Base-by-base conservation (phyloP, 2,113 vertebrate species). In the Cavia porcellus region DNA sequence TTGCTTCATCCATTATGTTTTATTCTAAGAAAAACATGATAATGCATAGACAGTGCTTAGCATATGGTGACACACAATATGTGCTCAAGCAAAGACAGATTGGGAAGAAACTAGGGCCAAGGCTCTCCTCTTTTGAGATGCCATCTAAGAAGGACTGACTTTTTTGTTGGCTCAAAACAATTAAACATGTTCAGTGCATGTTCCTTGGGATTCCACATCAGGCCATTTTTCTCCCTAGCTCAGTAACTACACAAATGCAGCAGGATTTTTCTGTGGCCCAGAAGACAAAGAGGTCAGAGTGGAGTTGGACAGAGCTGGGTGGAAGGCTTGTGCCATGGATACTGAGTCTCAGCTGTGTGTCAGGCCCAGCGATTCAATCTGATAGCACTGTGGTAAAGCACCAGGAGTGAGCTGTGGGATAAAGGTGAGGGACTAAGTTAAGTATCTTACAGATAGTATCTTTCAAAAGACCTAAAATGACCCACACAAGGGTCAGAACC, bases 331-430 rank as follows among this genome's bases (percentile, higher is more conserved):
- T 86, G 17, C 32, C 8, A 19, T 12, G 1, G 50, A 47, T 42
- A 35, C 38, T 59, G 24, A 1, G 17, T 89, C 8, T n/a, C 32
- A 1, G 22, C 5, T 86, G 14, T 15, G 38, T 22, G 4, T 0
- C 32, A 68, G 30, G 3, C 55, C 22, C 0, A 35, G 8, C 1
- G 55, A 6, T 11, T 45, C 17, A 81, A 5, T 42, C 30, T 89
- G 22, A 50, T 3, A 30, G 42, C 30, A 57, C 2, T 38, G 0
- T 82, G 64, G 57, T 5, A 6, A 82, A 84, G 19, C 12, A 1
- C 25, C 83, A 2, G 13, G 9, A 17, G 35, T 75, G 13, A 85
- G 59, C 30, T 28, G 17, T 14, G 17, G 28, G 35, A 75, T 47
- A 94, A 35, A 80, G 50, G 3, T 1, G 7, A 35, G 17, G 30